Percentiles rank a stretch among this genome's conserved stretches.
Evolutionary conservation across 2,113 vertebrate genomes (phyloP).

Genomic region (Cyphomyrus discorhynchus): DNA sequence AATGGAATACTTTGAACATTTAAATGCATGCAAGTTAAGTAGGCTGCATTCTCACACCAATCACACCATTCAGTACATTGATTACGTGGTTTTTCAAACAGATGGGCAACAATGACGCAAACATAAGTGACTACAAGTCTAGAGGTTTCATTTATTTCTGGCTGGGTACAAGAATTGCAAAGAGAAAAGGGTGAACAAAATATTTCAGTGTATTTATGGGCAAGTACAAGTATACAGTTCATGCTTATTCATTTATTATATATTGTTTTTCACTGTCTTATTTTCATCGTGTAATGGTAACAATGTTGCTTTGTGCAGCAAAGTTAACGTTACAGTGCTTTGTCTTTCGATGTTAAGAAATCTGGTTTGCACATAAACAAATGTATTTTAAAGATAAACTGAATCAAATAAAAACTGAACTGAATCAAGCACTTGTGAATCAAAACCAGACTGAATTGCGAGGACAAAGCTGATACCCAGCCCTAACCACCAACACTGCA

Average conservation of each 20-base stretch:
- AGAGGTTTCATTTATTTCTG: not conserved
- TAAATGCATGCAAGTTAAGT: not conserved
- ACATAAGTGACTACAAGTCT: not conserved
- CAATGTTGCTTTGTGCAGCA: not conserved
- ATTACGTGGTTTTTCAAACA: not conserved
- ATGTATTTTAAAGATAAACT: not conserved
- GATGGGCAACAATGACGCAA: not conserved
- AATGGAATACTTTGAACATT: not conserved
- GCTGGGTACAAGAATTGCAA: not conserved
- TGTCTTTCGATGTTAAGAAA: not conserved
- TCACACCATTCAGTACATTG: not conserved
- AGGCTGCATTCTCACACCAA: not conserved
- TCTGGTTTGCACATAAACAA: not conserved
- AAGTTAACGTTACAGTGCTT: not conserved
- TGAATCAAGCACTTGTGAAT: not conserved
- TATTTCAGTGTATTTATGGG: not conserved
- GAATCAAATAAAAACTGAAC: not conserved
- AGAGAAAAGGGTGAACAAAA: not conserved
- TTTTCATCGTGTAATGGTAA: not conserved
- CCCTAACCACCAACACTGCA: not conserved
- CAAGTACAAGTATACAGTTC: not conserved
- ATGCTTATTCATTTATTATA: not conserved
- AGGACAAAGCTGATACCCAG: not conserved
- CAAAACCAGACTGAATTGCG: not conserved
- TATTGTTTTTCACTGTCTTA: not conserved